Conservation (phyloP, 37 sponge, comb jelly and placozoan species). For the Spongilla lacustris region DNA sequence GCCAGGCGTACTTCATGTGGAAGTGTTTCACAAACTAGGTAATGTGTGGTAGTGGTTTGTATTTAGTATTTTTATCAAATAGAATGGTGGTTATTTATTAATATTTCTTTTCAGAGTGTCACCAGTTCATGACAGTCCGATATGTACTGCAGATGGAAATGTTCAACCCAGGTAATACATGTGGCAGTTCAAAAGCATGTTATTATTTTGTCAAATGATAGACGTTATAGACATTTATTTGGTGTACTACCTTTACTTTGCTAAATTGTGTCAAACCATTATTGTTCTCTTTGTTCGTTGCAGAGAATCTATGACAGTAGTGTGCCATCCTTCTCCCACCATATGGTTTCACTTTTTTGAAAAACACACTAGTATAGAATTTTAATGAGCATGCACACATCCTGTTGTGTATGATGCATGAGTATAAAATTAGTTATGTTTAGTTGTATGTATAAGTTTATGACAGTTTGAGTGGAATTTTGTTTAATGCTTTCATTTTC, state of each 20-base stretch:
- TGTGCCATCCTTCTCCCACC: background rate
- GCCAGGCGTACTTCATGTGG: conserved; percentile 1
- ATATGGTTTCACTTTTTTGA: conserved; percentile 1
- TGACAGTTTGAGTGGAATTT: background rate
- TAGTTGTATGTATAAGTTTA: background rate
- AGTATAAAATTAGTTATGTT: background rate
- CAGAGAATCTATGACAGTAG: background rate
- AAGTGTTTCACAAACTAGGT: background rate
- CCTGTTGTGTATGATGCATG: background rate
- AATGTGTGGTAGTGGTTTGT: conserved; percentile 1
- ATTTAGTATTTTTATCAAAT: conserved; percentile 1
- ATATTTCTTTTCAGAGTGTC: conserved; percentile 1
- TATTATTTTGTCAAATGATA: background rate
- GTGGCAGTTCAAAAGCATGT: conserved; percentile 1
- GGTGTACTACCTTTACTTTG: conserved; percentile 1
- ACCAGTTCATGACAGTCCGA: background rate
- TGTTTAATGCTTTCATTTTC: background rate
- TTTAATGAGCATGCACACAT: background rate
- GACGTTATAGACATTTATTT: background rate
- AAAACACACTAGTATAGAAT: conserved; percentile 1
- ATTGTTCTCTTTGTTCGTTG: background rate
- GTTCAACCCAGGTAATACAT: background rate
- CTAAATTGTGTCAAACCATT: background rate
- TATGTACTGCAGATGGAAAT: conserved; percentile 1
- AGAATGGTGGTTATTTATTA: conserved; percentile 1